phyloP scores from a whole-genome alignment of 2,797 vertebrate genomes.

The Meriones psammophilus region DNA sequence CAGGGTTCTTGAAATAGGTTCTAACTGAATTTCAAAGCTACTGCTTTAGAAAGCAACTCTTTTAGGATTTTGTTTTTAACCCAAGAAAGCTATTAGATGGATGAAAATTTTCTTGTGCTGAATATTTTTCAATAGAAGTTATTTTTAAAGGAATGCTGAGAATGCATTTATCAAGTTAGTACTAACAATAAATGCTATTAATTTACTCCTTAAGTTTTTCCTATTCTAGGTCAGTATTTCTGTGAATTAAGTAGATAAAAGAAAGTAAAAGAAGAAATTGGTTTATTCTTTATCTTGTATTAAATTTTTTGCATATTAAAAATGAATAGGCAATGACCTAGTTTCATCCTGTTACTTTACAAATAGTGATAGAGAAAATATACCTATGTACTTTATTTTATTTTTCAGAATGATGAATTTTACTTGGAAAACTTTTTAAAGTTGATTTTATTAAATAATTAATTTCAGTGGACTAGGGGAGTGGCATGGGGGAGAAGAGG shows the following conservation, averaged over 20 bases:
- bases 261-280: not conserved
- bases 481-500: too few relatives aligned
- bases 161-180: not conserved
- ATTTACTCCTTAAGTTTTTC: slow-evolving; percentile 44
- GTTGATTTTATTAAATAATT: slow-evolving; percentile 62
- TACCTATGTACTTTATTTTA: slow-evolving; percentile 49
- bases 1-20: not conserved
- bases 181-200: not conserved
- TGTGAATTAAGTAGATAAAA: not conserved
- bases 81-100: not conserved
- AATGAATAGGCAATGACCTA: slow-evolving; percentile 60
- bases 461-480: not conserved
- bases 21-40: slow-evolving; percentile 1
- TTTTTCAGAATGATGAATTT: slow-evolving; percentile 70
- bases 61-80: not conserved
- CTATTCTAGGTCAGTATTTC: not conserved
- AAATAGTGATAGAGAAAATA: slow-evolving; percentile 69
- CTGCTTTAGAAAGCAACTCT: not conserved
- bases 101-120: not conserved
- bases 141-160: not conserved
- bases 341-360: slow-evolving; percentile 12
- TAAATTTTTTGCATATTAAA: slow-evolving; percentile 47
- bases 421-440: slow-evolving; percentile 32
- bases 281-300: slow-evolving; percentile 16
- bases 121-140: slow-evolving; percentile 10